phyloP scores from a whole-genome alignment of 2,888 invertebrate genomes.

The Tinea pellionella region DNA sequence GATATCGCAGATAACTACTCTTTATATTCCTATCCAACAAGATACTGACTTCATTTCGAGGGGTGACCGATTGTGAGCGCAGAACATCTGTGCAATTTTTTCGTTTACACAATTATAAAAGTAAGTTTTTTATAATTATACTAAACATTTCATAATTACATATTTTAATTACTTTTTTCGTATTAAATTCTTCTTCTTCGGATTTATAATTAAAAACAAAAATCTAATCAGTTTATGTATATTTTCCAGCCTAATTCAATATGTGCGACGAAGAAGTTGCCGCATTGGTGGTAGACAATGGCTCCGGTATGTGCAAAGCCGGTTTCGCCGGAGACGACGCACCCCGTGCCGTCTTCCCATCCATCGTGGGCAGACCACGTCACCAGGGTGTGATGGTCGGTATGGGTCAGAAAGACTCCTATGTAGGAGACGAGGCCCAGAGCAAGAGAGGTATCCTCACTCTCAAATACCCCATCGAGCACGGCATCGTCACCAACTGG shows the following conservation, averaged over 20 bases:
- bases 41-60: background rate
- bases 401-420: slow-evolving; percentile 97
- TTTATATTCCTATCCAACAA: slow-evolving; percentile 17
- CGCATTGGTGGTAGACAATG: slow-evolving; percentile 95
- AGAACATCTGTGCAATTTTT: slow-evolving; percentile 7
- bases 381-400: slow-evolving; percentile 97
- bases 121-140: slow-evolving; percentile 2
- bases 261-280: slow-evolving; percentile 95
- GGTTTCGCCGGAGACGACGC: slow-evolving; percentile 97
- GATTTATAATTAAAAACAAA: too few relatives aligned
- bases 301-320: slow-evolving; percentile 98
- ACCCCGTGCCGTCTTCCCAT: slow-evolving; percentile 95
- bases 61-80: background rate
- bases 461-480: slow-evolving; percentile 95
- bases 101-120: background rate
- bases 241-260: slow-evolving; percentile 65
- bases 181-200: too few relatives aligned
- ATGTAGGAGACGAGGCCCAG: slow-evolving; percentile 97
- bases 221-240: too few relatives aligned
- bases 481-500: slow-evolving; percentile 98
- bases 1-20: slow-evolving; percentile 4
- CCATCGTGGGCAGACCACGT: slow-evolving; percentile 93
- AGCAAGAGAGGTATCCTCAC: slow-evolving; percentile 96
- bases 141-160: too few relatives aligned
- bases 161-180: too few relatives aligned